A percentile compares a stretch with the other conserved stretches of the same genome.
Conservation (phyloP, 2,797 vertebrate genomes). For the Lateolabrax maculatus region DNA sequence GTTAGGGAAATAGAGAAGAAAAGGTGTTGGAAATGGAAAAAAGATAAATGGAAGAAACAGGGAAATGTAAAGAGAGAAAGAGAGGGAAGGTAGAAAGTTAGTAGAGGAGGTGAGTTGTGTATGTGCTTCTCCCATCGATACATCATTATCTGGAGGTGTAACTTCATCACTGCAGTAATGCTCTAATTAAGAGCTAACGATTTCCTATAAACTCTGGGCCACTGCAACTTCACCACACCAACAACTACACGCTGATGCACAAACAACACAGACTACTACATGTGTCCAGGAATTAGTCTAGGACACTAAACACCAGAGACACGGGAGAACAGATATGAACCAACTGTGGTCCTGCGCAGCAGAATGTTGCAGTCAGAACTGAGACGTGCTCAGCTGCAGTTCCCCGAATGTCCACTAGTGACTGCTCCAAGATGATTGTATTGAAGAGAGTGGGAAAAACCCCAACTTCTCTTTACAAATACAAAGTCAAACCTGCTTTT, state of each 20-base stretch:
- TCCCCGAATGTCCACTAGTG: neutral
- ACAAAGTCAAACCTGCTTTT: neutral
- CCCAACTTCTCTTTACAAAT: neutral
- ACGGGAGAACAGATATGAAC: neutral
- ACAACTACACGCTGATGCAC: slow-evolving; percentile 23
- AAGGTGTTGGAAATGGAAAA: too few relatives aligned
- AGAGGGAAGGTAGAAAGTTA: slow-evolving; percentile 13
- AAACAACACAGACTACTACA: slow-evolving; percentile 27
- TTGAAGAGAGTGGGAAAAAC: too few relatives aligned
- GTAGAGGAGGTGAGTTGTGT: slow-evolving; percentile 11
- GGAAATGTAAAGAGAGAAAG: neutral
- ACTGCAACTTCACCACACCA: slow-evolving; percentile 27
- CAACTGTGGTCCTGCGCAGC: neutral
- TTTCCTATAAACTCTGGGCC: slow-evolving; percentile 65
- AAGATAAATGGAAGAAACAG: neutral
- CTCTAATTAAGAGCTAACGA: slow-evolving; percentile 74
- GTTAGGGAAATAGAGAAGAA: neutral
- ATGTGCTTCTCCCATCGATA: slow-evolving; percentile 46
- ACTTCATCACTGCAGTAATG: slow-evolving; percentile 67
- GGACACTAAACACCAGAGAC: neutral
- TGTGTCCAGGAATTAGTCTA: slow-evolving; percentile 32
- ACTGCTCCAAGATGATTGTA: too few relatives aligned
- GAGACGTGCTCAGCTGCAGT: too few relatives aligned
- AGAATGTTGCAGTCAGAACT: neutral
- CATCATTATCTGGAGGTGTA: slow-evolving; percentile 70